Base-by-base conservation (phyloP, 2,888 invertebrate species). In the Villa cingulata region DNA sequence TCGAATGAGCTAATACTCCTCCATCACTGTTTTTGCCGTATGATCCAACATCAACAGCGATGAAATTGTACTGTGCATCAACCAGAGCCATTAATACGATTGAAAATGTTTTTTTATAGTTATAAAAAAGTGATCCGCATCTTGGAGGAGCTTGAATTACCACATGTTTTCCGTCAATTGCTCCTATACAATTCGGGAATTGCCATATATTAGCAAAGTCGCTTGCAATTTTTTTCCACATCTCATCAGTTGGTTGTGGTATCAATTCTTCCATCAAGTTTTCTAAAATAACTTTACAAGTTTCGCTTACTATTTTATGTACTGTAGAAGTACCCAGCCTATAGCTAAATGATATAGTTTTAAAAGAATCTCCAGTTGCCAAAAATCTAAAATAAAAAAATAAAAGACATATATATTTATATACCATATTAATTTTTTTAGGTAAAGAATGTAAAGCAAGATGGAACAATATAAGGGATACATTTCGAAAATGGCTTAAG, bases 131-230 rank as follows among this genome's bases (percentile, higher is more conserved):
- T 12, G 53, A 45, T 16, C 56, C 57, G 42, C 49, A 55, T 20
- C 56, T 51, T 40, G 46, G 12, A 19, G 58, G 56, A 27, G 50
- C 46, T 52, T 55, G 46, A 14, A 58, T 55, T 10, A 39, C 9
- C 10, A 58, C 47, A 40, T 59, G 57, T n/a, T n/a, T n/a, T n/a
- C n/a, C n/a, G n/a, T n/a, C n/a, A n/a, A n/a, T n/a, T n/a, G n/a
- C n/a, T n/a, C n/a, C n/a, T n/a, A n/a, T n/a, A n/a, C n/a, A n/a
- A n/a, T n/a, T n/a, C n/a, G n/a, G n/a, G n/a, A n/a, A 42, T 37
- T 57, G 53, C 54, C 57, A 58, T 16, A 41, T 44, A 4, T 50
- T 37, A 38, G 43, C 42, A 48, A 57, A 59, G 20, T 54, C 50
- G 19, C 45, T 29, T 4, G 48, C 42, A 12, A 29, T 42, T 42